Evolutionary conservation across 2,888 invertebrate species (phyloP).

Genomic region (Parelbella ahira): DNA sequence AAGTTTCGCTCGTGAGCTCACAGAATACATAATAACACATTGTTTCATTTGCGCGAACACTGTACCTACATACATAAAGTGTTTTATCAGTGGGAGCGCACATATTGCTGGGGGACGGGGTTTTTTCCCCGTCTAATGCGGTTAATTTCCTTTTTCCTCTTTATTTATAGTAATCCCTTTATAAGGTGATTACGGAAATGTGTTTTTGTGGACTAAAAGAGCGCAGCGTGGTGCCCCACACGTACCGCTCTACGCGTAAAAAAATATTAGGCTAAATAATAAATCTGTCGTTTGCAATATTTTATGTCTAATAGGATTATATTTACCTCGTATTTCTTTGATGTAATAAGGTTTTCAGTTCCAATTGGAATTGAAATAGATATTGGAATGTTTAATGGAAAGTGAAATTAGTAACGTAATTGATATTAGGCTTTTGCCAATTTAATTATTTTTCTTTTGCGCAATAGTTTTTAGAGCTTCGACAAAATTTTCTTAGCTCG

Average conservation of each 20-base stretch:
- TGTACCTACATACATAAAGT: constrained; percentile 53
- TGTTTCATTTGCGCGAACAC: constrained; percentile 73
- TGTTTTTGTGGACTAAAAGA: constrained; percentile 79
- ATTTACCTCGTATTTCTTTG: constrained; percentile 10
- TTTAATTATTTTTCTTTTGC: too few species aligned
- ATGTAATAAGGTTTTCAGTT: constrained; percentile 11
- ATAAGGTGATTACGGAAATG: constrained; percentile 81
- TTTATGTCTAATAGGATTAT: constrained; percentile 24
- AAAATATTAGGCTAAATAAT: constrained; percentile 33
- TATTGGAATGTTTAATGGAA: constrained; percentile 1
- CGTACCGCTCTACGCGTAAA: constrained; percentile 44
- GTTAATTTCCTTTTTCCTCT: constrained; percentile 81
- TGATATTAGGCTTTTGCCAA: too few species aligned
- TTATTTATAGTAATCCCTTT: constrained; percentile 81
- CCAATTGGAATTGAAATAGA: constrained; percentile 3
- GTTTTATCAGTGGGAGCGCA: constrained; percentile 78
- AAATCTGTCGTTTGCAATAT: constrained; percentile 21
- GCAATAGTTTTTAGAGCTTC: too few species aligned
- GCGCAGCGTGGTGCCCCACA: constrained; percentile 68
- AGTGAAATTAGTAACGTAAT: not conserved
- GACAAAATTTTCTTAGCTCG: too few species aligned
- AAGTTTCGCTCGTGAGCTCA: too few species aligned
- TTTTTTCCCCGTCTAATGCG: constrained; percentile 76
- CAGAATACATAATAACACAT: constrained; percentile 63
- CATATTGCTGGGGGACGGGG: constrained; percentile 75